A percentile compares a stretch with the other conserved stretches of the same genome.
phyloP scores from a whole-genome alignment of 2,113 vertebrate species.

The Natator depressus region DNA sequence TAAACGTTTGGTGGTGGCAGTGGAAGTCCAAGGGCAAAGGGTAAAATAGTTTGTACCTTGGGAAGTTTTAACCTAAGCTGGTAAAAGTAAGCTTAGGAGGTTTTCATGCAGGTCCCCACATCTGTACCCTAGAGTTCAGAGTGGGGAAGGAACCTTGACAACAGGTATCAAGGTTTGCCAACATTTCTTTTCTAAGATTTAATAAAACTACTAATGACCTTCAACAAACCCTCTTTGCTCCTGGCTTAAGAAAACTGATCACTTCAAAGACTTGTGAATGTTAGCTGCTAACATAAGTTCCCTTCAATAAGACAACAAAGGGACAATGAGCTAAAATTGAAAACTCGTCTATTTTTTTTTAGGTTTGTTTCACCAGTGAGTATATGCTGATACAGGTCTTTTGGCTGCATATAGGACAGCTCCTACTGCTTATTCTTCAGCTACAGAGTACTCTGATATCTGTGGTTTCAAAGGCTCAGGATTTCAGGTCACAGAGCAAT shows the following conservation, averaged over 20 bases:
- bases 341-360: background rate
- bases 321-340: background rate
- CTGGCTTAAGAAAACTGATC: background rate
- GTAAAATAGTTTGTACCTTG: too few relatives aligned
- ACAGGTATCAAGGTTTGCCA: background rate
- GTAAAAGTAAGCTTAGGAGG: too few relatives aligned
- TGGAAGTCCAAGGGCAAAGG: too few relatives aligned
- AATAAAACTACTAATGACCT: background rate
- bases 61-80: too few relatives aligned
- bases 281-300: background rate
- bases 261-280: background rate
- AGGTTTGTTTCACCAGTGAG: background rate
- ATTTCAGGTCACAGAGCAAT: background rate
- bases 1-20: too few relatives aligned
- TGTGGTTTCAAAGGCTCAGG: background rate
- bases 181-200: background rate
- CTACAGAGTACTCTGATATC: background rate
- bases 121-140: too few relatives aligned
- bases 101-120: too few relatives aligned
- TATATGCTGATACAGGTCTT: background rate
- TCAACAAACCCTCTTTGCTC: background rate
- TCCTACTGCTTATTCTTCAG: background rate
- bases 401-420: background rate
- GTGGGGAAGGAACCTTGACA: too few relatives aligned
- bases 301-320: background rate